Conservation (phyloP, 1,140 invertebrate species). For the Drosophila pseudoobscura region DNA sequence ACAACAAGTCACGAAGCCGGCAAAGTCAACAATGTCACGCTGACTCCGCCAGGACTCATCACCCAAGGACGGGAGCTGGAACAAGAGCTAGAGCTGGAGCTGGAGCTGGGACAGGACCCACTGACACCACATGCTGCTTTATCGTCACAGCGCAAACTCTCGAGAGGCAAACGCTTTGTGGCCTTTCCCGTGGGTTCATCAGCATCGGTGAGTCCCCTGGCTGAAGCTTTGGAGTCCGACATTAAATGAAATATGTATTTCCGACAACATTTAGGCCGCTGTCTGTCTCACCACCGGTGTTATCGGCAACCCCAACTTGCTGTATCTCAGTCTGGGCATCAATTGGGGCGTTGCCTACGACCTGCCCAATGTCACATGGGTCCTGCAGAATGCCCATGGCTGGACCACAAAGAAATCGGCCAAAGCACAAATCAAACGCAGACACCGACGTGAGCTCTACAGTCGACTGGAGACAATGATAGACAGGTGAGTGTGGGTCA, state of each 20-base stretch:
- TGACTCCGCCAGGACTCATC: conserved; percentile 48
- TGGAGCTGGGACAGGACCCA: conserved; percentile 18
- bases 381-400: conserved; percentile 84
- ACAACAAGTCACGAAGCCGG: conserved; percentile 29
- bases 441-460: conserved; percentile 88
- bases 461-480: conserved; percentile 88
- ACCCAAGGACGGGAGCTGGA: not conserved
- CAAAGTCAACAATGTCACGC: conserved; percentile 64
- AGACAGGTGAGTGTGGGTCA: conserved; percentile 85
- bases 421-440: conserved; percentile 84
- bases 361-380: conserved; percentile 88
- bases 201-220: conserved; percentile 70
- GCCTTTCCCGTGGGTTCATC: conserved; percentile 83
- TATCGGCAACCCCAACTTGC: conserved; percentile 75
- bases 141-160: conserved; percentile 62
- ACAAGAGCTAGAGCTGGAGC: conserved; percentile 15
- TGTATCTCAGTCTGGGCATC: conserved; percentile 77
- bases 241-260: conserved; percentile 34
- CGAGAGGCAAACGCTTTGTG: conserved; percentile 80
- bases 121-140: conserved; percentile 56
- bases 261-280: conserved; percentile 52
- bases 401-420: conserved; percentile 60
- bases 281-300: conserved; percentile 78
- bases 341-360: conserved; percentile 92
- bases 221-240: not conserved